Conservation (phyloP, 2,113 vertebrate genomes). For the Callaeas wilsoni region DNA sequence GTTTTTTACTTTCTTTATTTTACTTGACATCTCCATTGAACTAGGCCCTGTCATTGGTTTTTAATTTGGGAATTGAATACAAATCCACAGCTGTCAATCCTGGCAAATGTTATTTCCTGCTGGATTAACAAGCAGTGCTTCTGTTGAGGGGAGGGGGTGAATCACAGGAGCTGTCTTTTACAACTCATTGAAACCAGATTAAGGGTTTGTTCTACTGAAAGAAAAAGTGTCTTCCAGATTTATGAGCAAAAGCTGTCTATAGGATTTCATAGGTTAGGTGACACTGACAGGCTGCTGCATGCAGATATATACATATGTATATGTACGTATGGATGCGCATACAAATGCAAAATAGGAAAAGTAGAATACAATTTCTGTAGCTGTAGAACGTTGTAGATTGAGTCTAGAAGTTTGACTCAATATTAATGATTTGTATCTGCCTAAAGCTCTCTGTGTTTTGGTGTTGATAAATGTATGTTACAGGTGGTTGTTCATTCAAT, state of each 20-base stretch:
- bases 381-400: background rate
- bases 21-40: slow-evolving; percentile 64
- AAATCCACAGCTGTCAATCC: slow-evolving; percentile 74
- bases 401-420: background rate
- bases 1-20: slow-evolving; percentile 41
- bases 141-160: slow-evolving; percentile 38
- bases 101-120: slow-evolving; percentile 75
- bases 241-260: slow-evolving; percentile 2
- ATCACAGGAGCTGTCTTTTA: slow-evolving; percentile 48
- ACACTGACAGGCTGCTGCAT: background rate
- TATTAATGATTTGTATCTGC: background rate
- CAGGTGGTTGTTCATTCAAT: background rate
- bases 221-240: slow-evolving; percentile 30
- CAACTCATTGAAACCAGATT: slow-evolving; percentile 49
- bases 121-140: slow-evolving; percentile 62
- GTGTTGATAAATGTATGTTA: background rate
- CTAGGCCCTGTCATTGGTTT: slow-evolving; percentile 57
- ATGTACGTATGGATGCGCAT: rapidly evolving
- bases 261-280: background rate
- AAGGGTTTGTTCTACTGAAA: slow-evolving; percentile 21
- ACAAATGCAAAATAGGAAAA: background rate
- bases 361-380: background rate
- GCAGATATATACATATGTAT: background rate
- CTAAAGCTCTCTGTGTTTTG: background rate
- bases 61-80: slow-evolving; percentile 68